A percentile compares a stretch with the other conserved stretches of the same genome.
phyloP scores from a whole-genome alignment of 2,888 invertebrate species.

The Sesamia inferens region DNA sequence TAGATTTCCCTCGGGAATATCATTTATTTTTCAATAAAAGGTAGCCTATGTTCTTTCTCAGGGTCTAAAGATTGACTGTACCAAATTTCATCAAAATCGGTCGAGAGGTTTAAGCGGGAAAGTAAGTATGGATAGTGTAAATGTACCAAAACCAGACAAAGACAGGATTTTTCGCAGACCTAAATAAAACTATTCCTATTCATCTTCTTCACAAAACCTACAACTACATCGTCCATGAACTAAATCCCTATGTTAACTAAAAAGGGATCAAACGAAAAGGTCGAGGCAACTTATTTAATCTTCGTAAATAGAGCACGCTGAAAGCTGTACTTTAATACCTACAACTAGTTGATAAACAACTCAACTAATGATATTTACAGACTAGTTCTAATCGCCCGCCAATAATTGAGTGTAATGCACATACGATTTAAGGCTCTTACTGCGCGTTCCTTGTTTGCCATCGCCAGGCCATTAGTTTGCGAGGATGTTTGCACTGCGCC shows the following conservation, averaged over 20 bases:
- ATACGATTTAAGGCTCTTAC: constrained; percentile 40
- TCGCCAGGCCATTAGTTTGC: constrained; percentile 72
- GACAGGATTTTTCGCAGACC: neutral
- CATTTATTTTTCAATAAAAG: too few species aligned
- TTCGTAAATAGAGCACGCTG: constrained; percentile 28
- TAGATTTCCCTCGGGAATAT: too few species aligned
- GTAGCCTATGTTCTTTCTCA: too few species aligned
- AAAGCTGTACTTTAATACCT: constrained; percentile 11
- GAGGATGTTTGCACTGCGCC: constrained; percentile 74
- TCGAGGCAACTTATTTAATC: constrained; percentile 53
- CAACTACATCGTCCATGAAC: constrained; percentile 10
- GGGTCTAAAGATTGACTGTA: too few species aligned
- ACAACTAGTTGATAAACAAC: constrained; percentile 36
- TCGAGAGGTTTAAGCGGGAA: too few species aligned
- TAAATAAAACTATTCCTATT: neutral
- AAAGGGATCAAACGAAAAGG: constrained; percentile 56
- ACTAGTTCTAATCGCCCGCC: constrained; percentile 45
- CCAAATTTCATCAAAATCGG: too few species aligned
- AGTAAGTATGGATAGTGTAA: too few species aligned
- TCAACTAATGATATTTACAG: constrained; percentile 37
- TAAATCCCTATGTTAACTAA: constrained; percentile 31
- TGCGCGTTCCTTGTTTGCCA: constrained; percentile 57
- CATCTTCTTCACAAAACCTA: constrained; percentile 11
- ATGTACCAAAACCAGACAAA: neutral
- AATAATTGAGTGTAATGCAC: constrained; percentile 49